phyloP scores from a whole-genome alignment of 2,888 invertebrate species.

The Leptinotarsa peninsularis region DNA sequence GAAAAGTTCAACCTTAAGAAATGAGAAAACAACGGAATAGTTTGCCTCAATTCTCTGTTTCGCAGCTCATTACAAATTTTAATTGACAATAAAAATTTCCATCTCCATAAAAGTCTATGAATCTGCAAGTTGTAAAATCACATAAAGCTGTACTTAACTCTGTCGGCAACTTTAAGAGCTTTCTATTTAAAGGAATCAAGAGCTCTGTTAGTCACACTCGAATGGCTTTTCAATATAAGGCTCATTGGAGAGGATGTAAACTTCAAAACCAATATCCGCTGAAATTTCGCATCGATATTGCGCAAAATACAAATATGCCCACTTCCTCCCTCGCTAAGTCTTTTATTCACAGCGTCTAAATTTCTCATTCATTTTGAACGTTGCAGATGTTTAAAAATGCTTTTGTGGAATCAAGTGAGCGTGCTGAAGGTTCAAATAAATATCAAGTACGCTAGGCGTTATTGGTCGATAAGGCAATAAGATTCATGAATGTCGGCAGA shows the following conservation, averaged over 20 bases:
- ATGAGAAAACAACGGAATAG: no score
- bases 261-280: conserved; percentile 59
- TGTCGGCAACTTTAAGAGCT: conserved; percentile 50
- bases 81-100: not conserved
- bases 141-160: conserved; percentile 21
- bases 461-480: conserved; percentile 48
- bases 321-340: conserved; percentile 43
- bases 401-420: conserved; percentile 56
- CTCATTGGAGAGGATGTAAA: conserved; percentile 63
- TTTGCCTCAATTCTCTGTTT: not conserved
- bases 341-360: conserved; percentile 36
- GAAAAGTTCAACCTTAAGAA: not conserved
- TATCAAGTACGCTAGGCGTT: conserved; percentile 54
- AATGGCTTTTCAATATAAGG: conserved; percentile 59
- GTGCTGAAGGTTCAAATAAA: conserved; percentile 57
- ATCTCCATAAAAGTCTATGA: not conserved
- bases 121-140: conserved; percentile 8
- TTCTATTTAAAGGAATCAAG: conserved; percentile 55
- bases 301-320: conserved; percentile 54
- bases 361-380: conserved; percentile 38
- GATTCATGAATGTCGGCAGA: conserved; percentile 25
- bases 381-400: conserved; percentile 56
- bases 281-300: conserved; percentile 54
- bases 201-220: conserved; percentile 55
- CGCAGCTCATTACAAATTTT: not conserved